Evolutionary conservation across 2,888 invertebrate species (phyloP).

Genomic region (Drosophila bunnanda): DNA sequence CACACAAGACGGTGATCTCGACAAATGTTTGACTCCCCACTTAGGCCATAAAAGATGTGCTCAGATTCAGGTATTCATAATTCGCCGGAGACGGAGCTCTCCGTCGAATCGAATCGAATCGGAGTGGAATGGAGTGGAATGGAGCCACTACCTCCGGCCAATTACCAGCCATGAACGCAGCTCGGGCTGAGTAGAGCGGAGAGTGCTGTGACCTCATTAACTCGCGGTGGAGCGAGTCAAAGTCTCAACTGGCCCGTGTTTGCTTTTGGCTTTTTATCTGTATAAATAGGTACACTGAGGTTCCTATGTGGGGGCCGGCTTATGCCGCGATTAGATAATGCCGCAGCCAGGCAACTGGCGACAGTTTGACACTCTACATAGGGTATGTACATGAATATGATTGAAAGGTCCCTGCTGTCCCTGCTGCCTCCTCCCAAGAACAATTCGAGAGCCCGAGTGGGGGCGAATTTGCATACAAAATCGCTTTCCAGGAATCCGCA

Average conservation of each 20-base stretch:
- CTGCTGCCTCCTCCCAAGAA: slow-evolving; percentile 1
- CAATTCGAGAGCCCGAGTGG: neutral
- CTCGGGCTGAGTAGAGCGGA: slow-evolving; percentile 20
- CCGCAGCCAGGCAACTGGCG: slow-evolving; percentile 38
- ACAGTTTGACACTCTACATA: slow-evolving; percentile 27
- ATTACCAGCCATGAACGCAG: slow-evolving; percentile 56
- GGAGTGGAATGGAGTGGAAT: slow-evolving; percentile 6
- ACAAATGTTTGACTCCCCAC: slow-evolving; percentile 72
- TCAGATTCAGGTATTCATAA: slow-evolving; percentile 59
- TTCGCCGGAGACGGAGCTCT: slow-evolving; percentile 31
- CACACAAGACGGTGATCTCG: slow-evolving; percentile 24
- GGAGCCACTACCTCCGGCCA: slow-evolving; percentile 45
- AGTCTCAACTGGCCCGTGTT: slow-evolving; percentile 57
- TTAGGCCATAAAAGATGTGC: slow-evolving; percentile 58
- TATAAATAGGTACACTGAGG: slow-evolving; percentile 34
- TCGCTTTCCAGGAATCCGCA: slow-evolving; percentile 62
- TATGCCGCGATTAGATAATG: slow-evolving; percentile 70
- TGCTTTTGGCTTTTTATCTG: slow-evolving; percentile 52
- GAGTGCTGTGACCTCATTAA: slow-evolving; percentile 71
- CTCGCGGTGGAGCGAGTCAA: slow-evolving; percentile 39
- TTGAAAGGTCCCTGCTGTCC: slow-evolving; percentile 39
- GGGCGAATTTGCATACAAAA: slow-evolving; percentile 35
- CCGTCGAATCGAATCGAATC: slow-evolving; percentile 7
- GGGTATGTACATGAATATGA: slow-evolving; percentile 26
- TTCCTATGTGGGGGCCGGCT: slow-evolving; percentile 58